Base-by-base conservation (phyloP, 2,113 vertebrate genomes). In the Salvelinus namaycush region DNA sequence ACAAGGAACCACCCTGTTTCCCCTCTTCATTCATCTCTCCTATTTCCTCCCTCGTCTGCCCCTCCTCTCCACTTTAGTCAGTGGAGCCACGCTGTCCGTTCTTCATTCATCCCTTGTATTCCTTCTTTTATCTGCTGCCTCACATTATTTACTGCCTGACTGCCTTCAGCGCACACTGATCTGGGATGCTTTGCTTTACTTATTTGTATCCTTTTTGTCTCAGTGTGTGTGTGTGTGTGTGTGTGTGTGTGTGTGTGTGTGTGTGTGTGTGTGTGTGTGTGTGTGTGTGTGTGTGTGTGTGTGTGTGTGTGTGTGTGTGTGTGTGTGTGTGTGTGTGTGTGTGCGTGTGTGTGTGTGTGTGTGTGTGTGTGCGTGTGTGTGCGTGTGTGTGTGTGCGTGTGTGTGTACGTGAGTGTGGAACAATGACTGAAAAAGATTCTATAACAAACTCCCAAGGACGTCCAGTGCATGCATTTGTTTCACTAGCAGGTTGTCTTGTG, bases 121-220 rank as follows among this genome's bases (percentile, higher is more conserved):
- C 83, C 59, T 76, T 65, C 29, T 0, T 60, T 89, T 77, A 90
- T 90, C 85, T 78, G 57, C 81, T 78, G 79, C 79, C 81, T 81
- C 76, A 76, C 86, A 90, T 88, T 87, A 89, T 92, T 88, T 90
- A 87, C 84, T 89, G 84, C 78, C 81, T 89, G 90, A 90, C 86
- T 88, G 86, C 78, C 76, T 74, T 74, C 79, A 87, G 76, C 84
- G 87, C 87, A 84, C 81, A 79, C 73, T 77, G 84, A 76, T 83
- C 83, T 76, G 68, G 6, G 5, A 81, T 76, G 79, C 85, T 86
- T 85, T 82, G 71, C 83, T 87, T 91, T 86, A 89, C 86, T 90
- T 89, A 91, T 90, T 48, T 85, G 87, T 92, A 88, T 84, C 70
- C 81, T 83, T 81, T 80, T 78, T 74, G 78, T 39, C 34, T 39